phyloP scores from a whole-genome alignment of 2,888 invertebrate genomes.

The Acleris holmiana region DNA sequence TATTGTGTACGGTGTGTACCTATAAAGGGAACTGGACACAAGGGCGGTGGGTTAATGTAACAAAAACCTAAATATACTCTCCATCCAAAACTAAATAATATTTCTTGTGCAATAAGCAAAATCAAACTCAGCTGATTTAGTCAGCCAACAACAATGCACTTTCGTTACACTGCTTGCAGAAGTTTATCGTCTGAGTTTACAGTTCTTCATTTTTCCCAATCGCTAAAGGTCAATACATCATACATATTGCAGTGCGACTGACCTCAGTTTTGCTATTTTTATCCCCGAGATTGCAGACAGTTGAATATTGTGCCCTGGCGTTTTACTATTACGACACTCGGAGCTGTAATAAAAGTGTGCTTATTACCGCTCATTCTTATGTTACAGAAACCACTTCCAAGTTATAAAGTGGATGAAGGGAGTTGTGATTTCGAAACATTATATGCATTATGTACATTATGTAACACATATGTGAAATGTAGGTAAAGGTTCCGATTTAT shows the following conservation, averaged over 20 bases:
- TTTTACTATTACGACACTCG: conserved; percentile 29
- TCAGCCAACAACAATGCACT: too few relatives aligned
- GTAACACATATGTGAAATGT: neutral
- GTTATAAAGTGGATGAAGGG: conserved; percentile 5
- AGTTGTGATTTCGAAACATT: neutral
- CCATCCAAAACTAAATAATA: too few relatives aligned
- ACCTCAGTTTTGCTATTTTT: conserved; percentile 32
- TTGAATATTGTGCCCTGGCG: conserved; percentile 28
- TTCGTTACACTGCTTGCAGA: neutral
- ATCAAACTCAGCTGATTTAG: too few relatives aligned
- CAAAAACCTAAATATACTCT: too few relatives aligned
- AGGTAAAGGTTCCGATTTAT: too few relatives aligned
- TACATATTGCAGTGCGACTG: conserved; percentile 21
- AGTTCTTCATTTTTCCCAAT: neutral
- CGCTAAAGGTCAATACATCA: conserved; percentile 24
- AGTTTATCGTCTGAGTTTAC: neutral
- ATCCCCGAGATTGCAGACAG: conserved; percentile 26
- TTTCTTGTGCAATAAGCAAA: too few relatives aligned
- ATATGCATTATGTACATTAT: neutral
- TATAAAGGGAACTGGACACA: too few relatives aligned
- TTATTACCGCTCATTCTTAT: conserved; percentile 15
- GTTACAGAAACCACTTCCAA: conserved; percentile 3
- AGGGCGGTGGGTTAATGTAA: too few relatives aligned
- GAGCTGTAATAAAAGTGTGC: too few relatives aligned
- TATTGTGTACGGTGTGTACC: too few relatives aligned